Conservation (phyloP, 2,888 invertebrate genomes). For the Andrena marginata region DNA sequence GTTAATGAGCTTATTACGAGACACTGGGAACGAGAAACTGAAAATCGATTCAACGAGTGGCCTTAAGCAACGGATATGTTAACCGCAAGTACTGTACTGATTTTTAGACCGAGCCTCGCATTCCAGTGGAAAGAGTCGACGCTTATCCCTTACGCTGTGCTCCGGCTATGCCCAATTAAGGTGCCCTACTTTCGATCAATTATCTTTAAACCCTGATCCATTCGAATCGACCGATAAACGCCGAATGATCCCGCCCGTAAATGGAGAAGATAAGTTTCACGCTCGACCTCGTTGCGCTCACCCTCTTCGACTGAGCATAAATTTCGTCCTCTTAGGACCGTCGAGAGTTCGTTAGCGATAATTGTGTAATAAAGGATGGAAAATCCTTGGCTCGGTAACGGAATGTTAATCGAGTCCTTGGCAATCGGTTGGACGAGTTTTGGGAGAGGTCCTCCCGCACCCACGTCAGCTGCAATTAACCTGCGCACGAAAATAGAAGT, state of each 20-base stretch:
- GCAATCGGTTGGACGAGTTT: background rate
- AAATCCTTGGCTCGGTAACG: background rate
- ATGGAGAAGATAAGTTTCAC: slow-evolving; percentile 32
- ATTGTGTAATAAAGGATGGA: background rate
- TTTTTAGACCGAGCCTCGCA: background rate
- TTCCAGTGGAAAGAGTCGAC: slow-evolving; percentile 12
- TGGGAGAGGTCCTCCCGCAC: background rate
- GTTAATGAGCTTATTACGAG: background rate
- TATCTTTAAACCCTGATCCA: slow-evolving; percentile 57
- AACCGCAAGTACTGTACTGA: background rate
- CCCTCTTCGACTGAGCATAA: background rate
- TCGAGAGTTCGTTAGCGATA: background rate
- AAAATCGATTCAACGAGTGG: background rate
- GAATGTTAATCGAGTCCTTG: background rate
- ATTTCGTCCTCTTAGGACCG: background rate
- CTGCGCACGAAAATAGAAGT: background rate
- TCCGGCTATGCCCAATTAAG: slow-evolving; percentile 56
- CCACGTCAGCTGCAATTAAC: background rate
- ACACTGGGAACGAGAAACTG: background rate
- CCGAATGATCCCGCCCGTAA: slow-evolving; percentile 37
- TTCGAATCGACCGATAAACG: slow-evolving; percentile 46
- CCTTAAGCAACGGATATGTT: background rate
- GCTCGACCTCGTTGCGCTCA: slow-evolving; percentile 15
- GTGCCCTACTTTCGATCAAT: slow-evolving; percentile 64
- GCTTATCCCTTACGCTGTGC: slow-evolving; percentile 30